A percentile compares a stretch with the other conserved stretches of the same genome.
phyloP scores from a whole-genome alignment of 2,797 vertebrate species.

The Mallotus villosus region DNA sequence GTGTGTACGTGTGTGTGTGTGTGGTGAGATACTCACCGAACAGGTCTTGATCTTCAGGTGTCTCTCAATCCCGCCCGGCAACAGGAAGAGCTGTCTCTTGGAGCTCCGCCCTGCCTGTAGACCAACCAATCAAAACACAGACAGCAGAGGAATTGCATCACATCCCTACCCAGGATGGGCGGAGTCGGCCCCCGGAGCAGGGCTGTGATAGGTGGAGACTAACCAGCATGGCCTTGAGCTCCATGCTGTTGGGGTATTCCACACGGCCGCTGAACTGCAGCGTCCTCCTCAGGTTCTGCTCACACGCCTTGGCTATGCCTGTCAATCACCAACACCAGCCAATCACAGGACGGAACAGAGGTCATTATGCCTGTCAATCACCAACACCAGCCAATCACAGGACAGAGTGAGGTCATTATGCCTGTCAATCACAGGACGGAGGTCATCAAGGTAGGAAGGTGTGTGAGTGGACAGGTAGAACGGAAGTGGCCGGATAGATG shows the following conservation, averaged over 20 bases:
- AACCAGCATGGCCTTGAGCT: slow-evolving; percentile 95
- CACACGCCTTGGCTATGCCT: slow-evolving; percentile 95
- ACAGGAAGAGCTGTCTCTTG: slow-evolving; percentile 93
- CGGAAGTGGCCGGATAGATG: too few species aligned
- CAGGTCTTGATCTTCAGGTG: slow-evolving; percentile 97
- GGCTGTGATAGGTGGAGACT: slow-evolving; percentile 47
- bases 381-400: neutral
- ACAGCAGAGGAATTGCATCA: neutral
- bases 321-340: slow-evolving; percentile 23
- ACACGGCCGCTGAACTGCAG: slow-evolving; percentile 86
- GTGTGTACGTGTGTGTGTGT: slow-evolving; percentile 2
- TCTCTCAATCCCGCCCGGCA: slow-evolving; percentile 90
- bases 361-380: neutral
- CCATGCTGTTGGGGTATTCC: slow-evolving; percentile 86
- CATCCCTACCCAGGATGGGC: neutral
- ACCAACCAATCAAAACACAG: slow-evolving; percentile 34
- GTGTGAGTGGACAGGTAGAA: neutral
- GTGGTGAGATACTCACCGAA: slow-evolving; percentile 76
- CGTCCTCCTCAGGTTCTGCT: slow-evolving; percentile 91
- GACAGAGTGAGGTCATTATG: too few species aligned
- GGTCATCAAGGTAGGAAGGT: neutral
- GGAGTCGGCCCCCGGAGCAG: neutral
- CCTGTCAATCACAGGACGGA: neutral
- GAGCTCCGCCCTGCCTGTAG: slow-evolving; percentile 91
- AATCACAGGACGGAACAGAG: neutral